Base-by-base conservation (phyloP, 2,113 vertebrate species). In the Coreoperca whiteheadi region DNA sequence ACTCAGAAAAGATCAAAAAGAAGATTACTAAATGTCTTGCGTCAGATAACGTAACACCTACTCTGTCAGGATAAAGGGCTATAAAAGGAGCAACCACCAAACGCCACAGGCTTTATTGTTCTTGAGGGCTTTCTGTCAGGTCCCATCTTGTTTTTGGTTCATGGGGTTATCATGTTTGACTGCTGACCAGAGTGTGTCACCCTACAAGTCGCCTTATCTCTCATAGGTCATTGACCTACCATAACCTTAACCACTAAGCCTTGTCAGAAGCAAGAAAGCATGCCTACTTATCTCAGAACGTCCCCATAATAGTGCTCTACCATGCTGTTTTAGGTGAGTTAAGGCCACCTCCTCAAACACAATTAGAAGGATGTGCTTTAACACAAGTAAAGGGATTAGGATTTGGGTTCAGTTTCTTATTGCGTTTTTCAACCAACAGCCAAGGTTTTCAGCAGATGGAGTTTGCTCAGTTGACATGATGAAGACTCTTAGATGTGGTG, bases 151-250 rank as follows among this genome's bases (percentile, higher is more conserved):
- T 77, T 82, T 75, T 48, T 23, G 67, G 74, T 60, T 74, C 25
- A n/a, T 0, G 25, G 18, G 88, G 88, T 88, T 80, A 86, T 91
- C 81, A 46, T 4, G 46, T 74, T 83, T 79, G 81, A 88, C 79
- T 41, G 3, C 28, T 64, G 68, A 64, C 30, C 48, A 50, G 11
- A 46, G 23, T 8, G 34, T 3, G 70, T 81, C 75, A 57, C 28
- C 30, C 28, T 41, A 4, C 14, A 28, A 74, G 70, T 53, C 1
- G 5, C 37, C 48, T 80, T 79, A 92, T 90, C 88, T 85, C 77
- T 37, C 21, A 8, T 4, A 75, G 77, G 82, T 89, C 78, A 59
- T 2, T 37, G 71, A 81, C 75, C 80, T 16, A n/a, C 54, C 18
- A 74, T 48, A 34, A 34, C 32, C 53, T 15, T 8, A 53, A 60